A percentile compares a stretch with the other conserved stretches of the same genome.
Evolutionary conservation across 2,113 vertebrate species (phyloP).

Genomic region (Pyxicephalus adspersus): DNA sequence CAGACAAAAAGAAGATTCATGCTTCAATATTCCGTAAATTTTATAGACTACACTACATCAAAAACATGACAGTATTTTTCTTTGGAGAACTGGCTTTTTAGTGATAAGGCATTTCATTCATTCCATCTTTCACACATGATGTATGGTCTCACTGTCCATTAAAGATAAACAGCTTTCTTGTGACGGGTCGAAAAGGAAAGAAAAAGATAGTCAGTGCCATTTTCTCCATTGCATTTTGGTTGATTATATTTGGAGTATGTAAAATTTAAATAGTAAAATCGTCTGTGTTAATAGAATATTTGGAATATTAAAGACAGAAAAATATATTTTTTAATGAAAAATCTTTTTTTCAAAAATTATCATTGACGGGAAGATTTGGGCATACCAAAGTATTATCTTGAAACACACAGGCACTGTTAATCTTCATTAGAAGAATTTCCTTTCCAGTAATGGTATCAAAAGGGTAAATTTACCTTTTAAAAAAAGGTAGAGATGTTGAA

Average conservation of each 20-base stretch:
- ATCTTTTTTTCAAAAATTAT: too few relatives aligned
- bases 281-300: not conserved
- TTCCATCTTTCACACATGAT: slow-evolving; percentile 55
- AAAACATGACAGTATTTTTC: slow-evolving; percentile 55
- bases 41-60: slow-evolving; percentile 53
- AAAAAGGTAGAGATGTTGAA: too few relatives aligned
- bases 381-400: too few relatives aligned
- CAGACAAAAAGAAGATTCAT: slow-evolving; percentile 45
- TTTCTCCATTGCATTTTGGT: slow-evolving; percentile 9
- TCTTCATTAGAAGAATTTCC: too few relatives aligned
- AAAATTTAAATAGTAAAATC: slow-evolving; percentile 2
- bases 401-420: too few relatives aligned
- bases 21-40: slow-evolving; percentile 49
- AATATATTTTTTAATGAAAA: slow-evolving; percentile 1
- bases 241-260: slow-evolving; percentile 12
- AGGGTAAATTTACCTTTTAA: too few relatives aligned
- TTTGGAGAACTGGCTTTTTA: slow-evolving; percentile 56
- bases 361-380: too few relatives aligned
- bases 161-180: slow-evolving; percentile 48
- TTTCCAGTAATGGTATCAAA: too few relatives aligned
- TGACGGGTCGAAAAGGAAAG: not conserved
- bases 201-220: not conserved
- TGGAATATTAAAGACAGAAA: not conserved
- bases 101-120: slow-evolving; percentile 56
- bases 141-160: slow-evolving; percentile 54